A percentile compares a stretch with the other conserved stretches of the same genome.
phyloP scores from a whole-genome alignment of 2,113 vertebrate species.

The Mohoua ochrocephala region DNA sequence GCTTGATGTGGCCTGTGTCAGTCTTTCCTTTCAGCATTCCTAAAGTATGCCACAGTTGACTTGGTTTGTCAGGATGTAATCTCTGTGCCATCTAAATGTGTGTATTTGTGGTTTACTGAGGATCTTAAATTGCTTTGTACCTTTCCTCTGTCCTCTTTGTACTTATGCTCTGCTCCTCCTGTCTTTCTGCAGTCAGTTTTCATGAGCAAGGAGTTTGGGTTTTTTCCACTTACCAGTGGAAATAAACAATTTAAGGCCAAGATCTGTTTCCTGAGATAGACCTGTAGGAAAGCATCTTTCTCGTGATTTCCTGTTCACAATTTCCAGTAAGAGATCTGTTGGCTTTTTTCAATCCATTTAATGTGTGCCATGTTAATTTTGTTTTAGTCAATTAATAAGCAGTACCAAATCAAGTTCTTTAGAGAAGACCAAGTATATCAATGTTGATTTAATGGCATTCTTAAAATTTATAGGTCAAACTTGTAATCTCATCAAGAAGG shows the following conservation, averaged over 20 bases:
- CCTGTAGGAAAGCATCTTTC: background rate
- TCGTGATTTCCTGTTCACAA: background rate
- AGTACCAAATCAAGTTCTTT: background rate
- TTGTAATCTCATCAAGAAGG: slow-evolving; percentile 14
- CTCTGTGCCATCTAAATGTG: background rate
- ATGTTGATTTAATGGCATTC: background rate
- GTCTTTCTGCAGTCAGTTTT: background rate
- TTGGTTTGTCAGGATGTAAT: background rate
- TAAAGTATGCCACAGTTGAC: background rate
- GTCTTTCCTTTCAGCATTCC: background rate
- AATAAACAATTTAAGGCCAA: background rate
- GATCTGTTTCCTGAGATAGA: background rate
- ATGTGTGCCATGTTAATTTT: slow-evolving; percentile 16
- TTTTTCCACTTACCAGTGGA: background rate
- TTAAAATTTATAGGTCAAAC: slow-evolving; percentile 3
- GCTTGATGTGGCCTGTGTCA: background rate
- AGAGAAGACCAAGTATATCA: background rate
- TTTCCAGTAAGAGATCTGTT: background rate
- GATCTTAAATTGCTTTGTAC: background rate
- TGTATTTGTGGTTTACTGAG: background rate
- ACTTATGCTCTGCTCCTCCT: background rate
- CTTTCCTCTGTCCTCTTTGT: background rate
- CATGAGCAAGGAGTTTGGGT: background rate
- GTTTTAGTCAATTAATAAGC: slow-evolving; percentile 5
- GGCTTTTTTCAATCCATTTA: background rate